Evolutionary conservation across 1,140 invertebrate species (phyloP).

Genomic region (Tenebrio molitor): DNA sequence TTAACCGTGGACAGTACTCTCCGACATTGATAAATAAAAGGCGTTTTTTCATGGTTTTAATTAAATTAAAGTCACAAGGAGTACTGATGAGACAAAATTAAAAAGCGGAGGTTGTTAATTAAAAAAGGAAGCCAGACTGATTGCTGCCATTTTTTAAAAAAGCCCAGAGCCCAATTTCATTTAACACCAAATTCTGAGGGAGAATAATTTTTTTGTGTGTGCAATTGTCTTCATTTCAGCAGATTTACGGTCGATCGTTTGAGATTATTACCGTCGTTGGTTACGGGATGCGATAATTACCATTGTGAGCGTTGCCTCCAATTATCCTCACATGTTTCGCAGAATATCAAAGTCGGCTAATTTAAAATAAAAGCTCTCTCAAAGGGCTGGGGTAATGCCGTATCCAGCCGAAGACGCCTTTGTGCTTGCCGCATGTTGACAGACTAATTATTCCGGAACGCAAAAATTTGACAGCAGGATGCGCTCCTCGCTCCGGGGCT

Average conservation of each 20-base stretch:
- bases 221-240: constrained; percentile 14
- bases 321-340: constrained; percentile 54
- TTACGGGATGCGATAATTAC: constrained; percentile 49
- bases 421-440: constrained; percentile 53
- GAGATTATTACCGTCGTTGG: constrained; percentile 26
- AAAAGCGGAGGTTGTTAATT: constrained; percentile 61
- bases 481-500: constrained; percentile 30
- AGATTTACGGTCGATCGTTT: constrained; percentile 23
- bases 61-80: constrained; percentile 61
- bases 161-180: background rate
- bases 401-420: constrained; percentile 52
- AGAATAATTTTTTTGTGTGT: background rate
- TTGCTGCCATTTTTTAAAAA: constrained; percentile 56
- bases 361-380: constrained; percentile 53
- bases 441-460: constrained; percentile 51
- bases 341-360: constrained; percentile 53
- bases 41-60: constrained; percentile 58
- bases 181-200: background rate
- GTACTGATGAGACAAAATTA: constrained; percentile 60
- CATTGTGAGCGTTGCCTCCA: constrained; percentile 50
- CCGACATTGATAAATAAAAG: constrained; percentile 56
- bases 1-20: constrained; percentile 1
- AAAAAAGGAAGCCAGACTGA: constrained; percentile 59
- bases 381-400: constrained; percentile 43
- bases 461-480: constrained; percentile 53